phyloP scores from a whole-genome alignment of 2,888 invertebrate species.

The Drosophila meridiana region DNA sequence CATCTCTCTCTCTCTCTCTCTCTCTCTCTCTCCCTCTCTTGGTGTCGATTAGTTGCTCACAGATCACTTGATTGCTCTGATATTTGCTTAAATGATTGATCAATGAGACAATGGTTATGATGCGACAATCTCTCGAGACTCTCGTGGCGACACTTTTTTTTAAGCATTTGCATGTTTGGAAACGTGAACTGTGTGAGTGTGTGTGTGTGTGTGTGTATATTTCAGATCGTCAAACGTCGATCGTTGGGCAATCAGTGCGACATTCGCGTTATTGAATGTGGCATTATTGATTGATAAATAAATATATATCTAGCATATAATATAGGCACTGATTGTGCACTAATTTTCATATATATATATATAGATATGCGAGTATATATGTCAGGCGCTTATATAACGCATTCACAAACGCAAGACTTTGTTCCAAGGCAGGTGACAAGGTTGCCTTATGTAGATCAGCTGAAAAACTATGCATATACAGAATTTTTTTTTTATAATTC shows the following conservation, averaged over 20 bases:
- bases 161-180: conserved; percentile 69
- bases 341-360: conserved; percentile 25
- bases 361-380: background rate
- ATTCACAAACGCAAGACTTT: conserved; percentile 6
- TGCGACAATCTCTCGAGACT: conserved; percentile 22
- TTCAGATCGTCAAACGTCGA: conserved; percentile 24
- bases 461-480: background rate
- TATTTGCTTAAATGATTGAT: conserved; percentile 81
- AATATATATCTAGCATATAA: conserved; percentile 35
- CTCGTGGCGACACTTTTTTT: conserved; percentile 22
- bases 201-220: background rate
- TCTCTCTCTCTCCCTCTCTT: conserved; percentile 8
- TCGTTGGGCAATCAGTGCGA: conserved; percentile 54
- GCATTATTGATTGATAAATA: conserved; percentile 67
- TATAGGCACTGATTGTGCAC: conserved; percentile 28
- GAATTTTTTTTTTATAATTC: background rate
- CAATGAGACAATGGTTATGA: conserved; percentile 78
- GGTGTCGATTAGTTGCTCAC: conserved; percentile 76
- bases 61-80: conserved; percentile 79
- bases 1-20: background rate
- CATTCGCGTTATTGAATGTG: conserved; percentile 47
- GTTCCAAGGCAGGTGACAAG: conserved; percentile 5
- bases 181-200: background rate
- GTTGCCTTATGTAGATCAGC: conserved; percentile 2
- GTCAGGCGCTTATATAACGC: conserved; percentile 54